Evolutionary conservation across 2,888 invertebrate genomes (phyloP), one percentile per base, ranked within the genome.

Genomic region (Drosophila quinaria): DNA sequence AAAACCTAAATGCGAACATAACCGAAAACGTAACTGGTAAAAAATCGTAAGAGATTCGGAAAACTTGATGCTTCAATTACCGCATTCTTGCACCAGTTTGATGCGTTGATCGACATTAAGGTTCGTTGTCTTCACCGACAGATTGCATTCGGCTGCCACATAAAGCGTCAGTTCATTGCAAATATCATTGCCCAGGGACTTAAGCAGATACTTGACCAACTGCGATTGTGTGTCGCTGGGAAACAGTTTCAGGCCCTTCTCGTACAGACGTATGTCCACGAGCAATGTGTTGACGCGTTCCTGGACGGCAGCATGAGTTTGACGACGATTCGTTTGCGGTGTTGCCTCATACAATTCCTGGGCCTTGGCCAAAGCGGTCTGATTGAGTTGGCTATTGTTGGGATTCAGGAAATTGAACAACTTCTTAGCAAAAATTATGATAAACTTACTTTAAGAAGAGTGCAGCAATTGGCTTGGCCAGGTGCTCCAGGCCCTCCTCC

Each of bases 131-230:
- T 94, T 94, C 13, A 95, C 92, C 67, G 94, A 94, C 10, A 95
- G 92, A 80, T 95, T 95, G 81, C 95, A 95, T 91, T 97, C 97
- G 79, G 95, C 95, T 0, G 97, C 96, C 55, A 97, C 94, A 92
- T 97, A 96, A 83, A 95, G 94, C 71, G 97, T 94, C 56, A 98
- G 94, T 85, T 97, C 96, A 66, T 96, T 96, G 15, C 96, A 94
- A 64, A 97, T 94, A 89, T 98, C 98, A 31, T 96, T 94, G 49
- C 97, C 97, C 49, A 97, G 93, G 0, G 97, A 95, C 92, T 97
- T 97, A 33, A 98, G 92, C 46, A 98, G 93, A 93, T 98, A 97
- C 92, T 97, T 97, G 0, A 95, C 94, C 77, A 98, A 93, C 70
- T 95, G 95, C 0, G 93, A 74, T 92, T 97, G 97, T 25, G 95